Conservation (phyloP, 2,888 invertebrate genomes). For the Drosophila multiciliata region DNA sequence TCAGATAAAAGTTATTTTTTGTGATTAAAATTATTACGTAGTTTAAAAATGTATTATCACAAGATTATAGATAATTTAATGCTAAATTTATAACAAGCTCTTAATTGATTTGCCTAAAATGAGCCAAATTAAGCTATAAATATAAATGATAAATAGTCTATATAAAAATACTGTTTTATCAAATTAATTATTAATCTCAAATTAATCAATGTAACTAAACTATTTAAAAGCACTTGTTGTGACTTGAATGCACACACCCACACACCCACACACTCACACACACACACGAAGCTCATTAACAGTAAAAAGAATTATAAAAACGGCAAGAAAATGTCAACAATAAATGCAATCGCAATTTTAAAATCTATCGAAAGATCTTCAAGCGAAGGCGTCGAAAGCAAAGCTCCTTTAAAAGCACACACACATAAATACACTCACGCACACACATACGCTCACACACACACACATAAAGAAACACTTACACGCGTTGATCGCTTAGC, state of each 20-base stretch:
- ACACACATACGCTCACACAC: neutral
- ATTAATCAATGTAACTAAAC: neutral
- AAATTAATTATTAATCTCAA: neutral
- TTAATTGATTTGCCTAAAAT: too few species aligned
- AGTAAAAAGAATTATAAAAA: constrained; percentile 35
- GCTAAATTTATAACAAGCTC: neutral
- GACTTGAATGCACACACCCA: constrained; percentile 7
- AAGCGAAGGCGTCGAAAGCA: constrained; percentile 9
- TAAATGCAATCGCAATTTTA: constrained; percentile 34
- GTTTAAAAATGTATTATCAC: neutral
- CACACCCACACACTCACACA: constrained; percentile 7
- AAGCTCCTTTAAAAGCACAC: constrained; percentile 31
- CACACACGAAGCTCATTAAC: constrained; percentile 35
- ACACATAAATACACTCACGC: neutral
- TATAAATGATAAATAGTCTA: neutral
- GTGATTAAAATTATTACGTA: neutral
- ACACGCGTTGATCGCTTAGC: constrained; percentile 51
- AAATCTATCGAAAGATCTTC: constrained; percentile 42
- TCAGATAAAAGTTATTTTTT: neutral
- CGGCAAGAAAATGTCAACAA: constrained; percentile 48
- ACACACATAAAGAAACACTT: constrained; percentile 28
- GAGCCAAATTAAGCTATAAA: neutral
- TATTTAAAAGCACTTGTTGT: constrained; percentile 50
- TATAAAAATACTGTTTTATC: neutral
- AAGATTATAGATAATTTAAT: too few species aligned